Evolutionary conservation across 2,113 vertebrate species (phyloP).

Genomic region (Microtus richardsoni): DNA sequence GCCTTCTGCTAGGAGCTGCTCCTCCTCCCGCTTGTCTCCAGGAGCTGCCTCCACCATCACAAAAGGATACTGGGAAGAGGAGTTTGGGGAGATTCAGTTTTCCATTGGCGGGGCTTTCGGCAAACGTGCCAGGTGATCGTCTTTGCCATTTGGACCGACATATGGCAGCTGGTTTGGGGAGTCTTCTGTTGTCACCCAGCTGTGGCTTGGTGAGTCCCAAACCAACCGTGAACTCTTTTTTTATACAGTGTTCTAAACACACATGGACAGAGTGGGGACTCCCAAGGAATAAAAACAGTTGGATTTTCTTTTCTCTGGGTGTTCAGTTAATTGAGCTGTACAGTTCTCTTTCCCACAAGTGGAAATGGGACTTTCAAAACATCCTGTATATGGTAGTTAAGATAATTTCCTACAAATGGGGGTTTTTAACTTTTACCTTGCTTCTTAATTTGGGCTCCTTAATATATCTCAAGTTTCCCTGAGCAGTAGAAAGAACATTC

Average conservation of each 20-base stretch:
- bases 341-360: conserved; percentile 69
- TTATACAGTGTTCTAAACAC: conserved; percentile 56
- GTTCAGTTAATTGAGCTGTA: conserved; percentile 60
- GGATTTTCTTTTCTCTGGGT: conserved; percentile 70
- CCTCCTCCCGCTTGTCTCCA: conserved; percentile 73
- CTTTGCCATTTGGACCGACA: conserved; percentile 69
- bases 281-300: conserved; percentile 42
- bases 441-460: conserved; percentile 75
- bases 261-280: conserved; percentile 25
- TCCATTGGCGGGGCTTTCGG: conserved; percentile 67
- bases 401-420: conserved; percentile 59
- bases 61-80: conserved; percentile 69
- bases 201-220: conserved; percentile 66
- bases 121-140: background rate
- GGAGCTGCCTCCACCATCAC: conserved; percentile 69
- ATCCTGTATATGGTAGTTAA: conserved; percentile 65
- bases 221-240: conserved; percentile 16
- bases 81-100: conserved; percentile 75
- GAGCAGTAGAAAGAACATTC: conserved; percentile 77
- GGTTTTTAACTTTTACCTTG: conserved; percentile 48
- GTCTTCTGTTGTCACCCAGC: conserved; percentile 66
- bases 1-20: conserved; percentile 64
- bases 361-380: background rate
- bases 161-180: conserved; percentile 57
- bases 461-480: conserved; percentile 69